phyloP scores from a whole-genome alignment of 2,888 invertebrate species.

The Danaus chrysippus region DNA sequence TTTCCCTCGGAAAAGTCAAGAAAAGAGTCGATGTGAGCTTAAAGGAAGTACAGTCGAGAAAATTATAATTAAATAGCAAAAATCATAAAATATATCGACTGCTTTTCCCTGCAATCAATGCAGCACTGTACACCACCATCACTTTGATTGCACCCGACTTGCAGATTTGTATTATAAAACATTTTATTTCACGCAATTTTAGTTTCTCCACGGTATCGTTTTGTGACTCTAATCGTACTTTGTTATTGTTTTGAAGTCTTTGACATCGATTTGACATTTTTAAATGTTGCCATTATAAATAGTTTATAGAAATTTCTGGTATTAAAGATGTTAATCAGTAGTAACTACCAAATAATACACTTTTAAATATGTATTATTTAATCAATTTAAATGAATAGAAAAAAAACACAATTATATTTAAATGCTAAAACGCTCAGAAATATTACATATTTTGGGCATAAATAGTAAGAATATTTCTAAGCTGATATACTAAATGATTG shows the following conservation, averaged over 20 bases:
- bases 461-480: too few relatives aligned
- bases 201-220: background rate
- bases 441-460: too few relatives aligned
- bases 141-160: background rate
- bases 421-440: too few relatives aligned
- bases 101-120: background rate
- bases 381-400: too few relatives aligned
- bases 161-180: background rate
- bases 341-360: too few relatives aligned
- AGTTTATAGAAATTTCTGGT: background rate
- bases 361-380: too few relatives aligned
- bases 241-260: slow-evolving; percentile 1
- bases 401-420: too few relatives aligned
- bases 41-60: background rate
- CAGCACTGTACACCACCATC: background rate
- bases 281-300: slow-evolving; percentile 1
- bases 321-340: too few relatives aligned
- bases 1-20: background rate
- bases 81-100: background rate
- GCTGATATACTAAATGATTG: too few relatives aligned
- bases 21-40: background rate
- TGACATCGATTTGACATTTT: background rate
- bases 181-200: slow-evolving; percentile 1
- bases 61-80: background rate
- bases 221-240: slow-evolving; percentile 1